These are phyloP conservation scores for Crax fasciolata DNA, from an alignment of 2,797 vertebrate genomes.

Conservation along the genomic window DNA sequence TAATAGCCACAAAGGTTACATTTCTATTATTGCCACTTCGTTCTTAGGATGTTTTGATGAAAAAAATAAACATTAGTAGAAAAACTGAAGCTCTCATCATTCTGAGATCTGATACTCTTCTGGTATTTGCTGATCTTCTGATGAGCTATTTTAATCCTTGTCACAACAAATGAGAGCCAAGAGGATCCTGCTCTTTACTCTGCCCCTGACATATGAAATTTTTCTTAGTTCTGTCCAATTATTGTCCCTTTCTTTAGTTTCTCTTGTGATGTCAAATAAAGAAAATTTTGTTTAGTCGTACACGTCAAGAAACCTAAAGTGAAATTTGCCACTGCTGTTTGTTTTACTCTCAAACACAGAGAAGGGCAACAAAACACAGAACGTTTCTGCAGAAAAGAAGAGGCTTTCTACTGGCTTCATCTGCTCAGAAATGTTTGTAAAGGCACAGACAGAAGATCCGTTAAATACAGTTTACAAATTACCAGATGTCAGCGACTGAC, in stretches of 20 bases:
- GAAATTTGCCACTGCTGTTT: not conserved
- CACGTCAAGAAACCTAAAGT: not conserved
- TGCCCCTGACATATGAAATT: not conserved
- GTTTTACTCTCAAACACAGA: not conserved
- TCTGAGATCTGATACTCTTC: not conserved
- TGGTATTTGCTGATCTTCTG: not conserved
- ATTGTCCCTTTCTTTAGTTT: not conserved
- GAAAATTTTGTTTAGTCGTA: not conserved
- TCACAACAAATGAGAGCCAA: not conserved
- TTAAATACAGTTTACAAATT: conserved; percentile 30
- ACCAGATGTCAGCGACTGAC: not conserved
- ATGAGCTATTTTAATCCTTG: not conserved
- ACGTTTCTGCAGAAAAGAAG: not conserved
- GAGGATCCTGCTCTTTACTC: not conserved
- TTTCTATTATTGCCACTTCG: not conserved
- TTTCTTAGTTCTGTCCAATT: not conserved
- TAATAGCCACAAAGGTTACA: not conserved
- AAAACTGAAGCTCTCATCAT: not conserved
- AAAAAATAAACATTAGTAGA: not conserved
- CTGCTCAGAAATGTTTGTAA: not conserved
- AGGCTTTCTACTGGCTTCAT: conserved; percentile 10
- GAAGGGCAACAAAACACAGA: not conserved
- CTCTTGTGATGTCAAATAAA: not conserved
- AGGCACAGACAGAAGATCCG: not conserved
- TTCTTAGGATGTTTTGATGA: not conserved